Conservation (phyloP, 2,888 invertebrate species). For the Phlogophora meticulosa region DNA sequence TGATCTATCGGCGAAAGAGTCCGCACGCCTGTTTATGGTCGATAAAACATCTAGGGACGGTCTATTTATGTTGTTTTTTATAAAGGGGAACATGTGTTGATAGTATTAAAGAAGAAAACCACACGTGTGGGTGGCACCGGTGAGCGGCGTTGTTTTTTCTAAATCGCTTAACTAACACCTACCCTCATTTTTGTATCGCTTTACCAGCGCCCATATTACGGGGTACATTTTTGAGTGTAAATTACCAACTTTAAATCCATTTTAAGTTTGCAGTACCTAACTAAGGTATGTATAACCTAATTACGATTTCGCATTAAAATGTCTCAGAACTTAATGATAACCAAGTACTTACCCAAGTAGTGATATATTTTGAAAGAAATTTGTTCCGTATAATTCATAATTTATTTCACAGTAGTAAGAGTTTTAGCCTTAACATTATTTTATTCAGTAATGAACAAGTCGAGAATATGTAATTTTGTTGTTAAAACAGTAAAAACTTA, state of each 20-base stretch:
- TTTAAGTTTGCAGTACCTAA: neutral
- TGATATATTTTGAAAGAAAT: neutral
- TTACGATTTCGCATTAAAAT: neutral
- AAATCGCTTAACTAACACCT: conserved; percentile 27
- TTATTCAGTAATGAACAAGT: conserved; percentile 39
- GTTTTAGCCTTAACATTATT: conserved; percentile 27
- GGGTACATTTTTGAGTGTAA: conserved; percentile 1
- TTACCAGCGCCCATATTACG: neutral
- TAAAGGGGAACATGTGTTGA: conserved; percentile 81
- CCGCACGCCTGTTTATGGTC: conserved; percentile 86
- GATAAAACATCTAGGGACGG: conserved; percentile 85
- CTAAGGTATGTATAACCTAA: neutral
- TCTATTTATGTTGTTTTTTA: conserved; percentile 86
- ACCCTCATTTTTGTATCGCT: conserved; percentile 23
- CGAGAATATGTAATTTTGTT: conserved; percentile 49
- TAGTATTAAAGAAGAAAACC: conserved; percentile 78
- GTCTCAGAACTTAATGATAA: neutral
- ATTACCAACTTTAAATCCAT: neutral
- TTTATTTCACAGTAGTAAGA: conserved; percentile 15
- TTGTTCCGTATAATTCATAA: conserved; percentile 3
- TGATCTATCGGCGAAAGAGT: conserved; percentile 83
- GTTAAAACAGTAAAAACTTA: conserved; percentile 39
- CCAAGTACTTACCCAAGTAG: neutral
- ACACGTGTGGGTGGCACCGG: conserved; percentile 77
- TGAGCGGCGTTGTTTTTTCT: conserved; percentile 54